Evolutionary conservation across 2,888 invertebrate genomes (phyloP).

Genomic region (Lordiphosa andalusiaca): DNA sequence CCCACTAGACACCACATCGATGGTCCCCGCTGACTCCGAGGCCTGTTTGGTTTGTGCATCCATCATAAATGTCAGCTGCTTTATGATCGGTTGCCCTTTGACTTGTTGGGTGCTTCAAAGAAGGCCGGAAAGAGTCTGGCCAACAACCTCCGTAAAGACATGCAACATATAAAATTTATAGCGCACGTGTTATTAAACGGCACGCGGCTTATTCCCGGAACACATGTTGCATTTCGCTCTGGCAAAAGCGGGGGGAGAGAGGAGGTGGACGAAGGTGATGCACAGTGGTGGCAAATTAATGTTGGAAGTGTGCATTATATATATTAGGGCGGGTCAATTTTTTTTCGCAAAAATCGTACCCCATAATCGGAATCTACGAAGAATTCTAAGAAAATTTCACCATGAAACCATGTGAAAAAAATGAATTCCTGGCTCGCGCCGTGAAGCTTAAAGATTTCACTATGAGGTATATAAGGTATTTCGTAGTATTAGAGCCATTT

Average conservation of each 20-base stretch:
- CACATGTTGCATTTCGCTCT: conserved; percentile 60
- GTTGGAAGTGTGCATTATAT: too few species aligned
- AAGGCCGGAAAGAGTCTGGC: conserved; percentile 52
- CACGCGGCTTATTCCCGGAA: conserved; percentile 67
- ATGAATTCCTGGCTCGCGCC: too few species aligned
- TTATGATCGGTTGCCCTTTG: conserved; percentile 72
- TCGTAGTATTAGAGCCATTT: too few species aligned
- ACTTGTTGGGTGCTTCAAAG: conserved; percentile 49
- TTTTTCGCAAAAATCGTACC: too few species aligned
- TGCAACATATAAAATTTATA: conserved; percentile 45
- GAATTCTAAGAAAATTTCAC: too few species aligned
- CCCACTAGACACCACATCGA: conserved; percentile 1
- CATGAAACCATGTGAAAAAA: too few species aligned
- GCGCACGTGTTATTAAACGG: conserved; percentile 43
- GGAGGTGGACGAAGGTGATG: conserved; percentile 7
- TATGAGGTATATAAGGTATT: too few species aligned
- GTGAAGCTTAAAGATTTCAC: too few species aligned
- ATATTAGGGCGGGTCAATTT: too few species aligned
- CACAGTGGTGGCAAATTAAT: not conserved
- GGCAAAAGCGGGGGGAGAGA: too few species aligned
- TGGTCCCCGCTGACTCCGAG: too few species aligned
- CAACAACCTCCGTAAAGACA: conserved; percentile 6
- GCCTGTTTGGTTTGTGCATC: conserved; percentile 13
- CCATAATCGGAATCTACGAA: too few species aligned
- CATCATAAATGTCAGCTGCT: conserved; percentile 63